Conservation (phyloP, 2,888 invertebrate species). For the Tachina fera region DNA sequence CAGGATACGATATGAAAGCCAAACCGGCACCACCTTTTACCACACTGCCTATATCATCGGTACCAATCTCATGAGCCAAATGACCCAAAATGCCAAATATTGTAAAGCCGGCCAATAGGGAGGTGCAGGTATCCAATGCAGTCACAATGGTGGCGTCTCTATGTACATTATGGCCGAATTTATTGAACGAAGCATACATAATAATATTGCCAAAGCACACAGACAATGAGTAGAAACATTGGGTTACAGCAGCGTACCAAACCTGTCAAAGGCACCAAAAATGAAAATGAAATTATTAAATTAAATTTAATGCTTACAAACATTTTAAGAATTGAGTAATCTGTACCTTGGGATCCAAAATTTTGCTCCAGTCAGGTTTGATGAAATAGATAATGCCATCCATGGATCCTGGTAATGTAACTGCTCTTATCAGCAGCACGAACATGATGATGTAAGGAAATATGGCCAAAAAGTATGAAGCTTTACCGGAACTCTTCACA, state of each 20-base stretch:
- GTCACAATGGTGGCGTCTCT: conserved; percentile 85
- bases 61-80: conserved; percentile 84
- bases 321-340: background rate
- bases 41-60: conserved; percentile 83
- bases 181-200: conserved; percentile 86
- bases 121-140: conserved; percentile 84
- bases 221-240: conserved; percentile 86
- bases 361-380: conserved; percentile 86
- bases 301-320: too few species aligned
- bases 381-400: conserved; percentile 87
- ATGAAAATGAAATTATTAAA: background rate
- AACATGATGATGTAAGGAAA: conserved; percentile 88
- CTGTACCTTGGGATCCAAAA: conserved; percentile 85
- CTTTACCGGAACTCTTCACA: conserved; percentile 87
- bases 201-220: conserved; percentile 87
- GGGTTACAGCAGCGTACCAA: conserved; percentile 87
- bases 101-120: conserved; percentile 85
- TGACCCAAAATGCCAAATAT: conserved; percentile 85
- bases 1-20: conserved; percentile 85
- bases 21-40: conserved; percentile 84
- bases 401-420: conserved; percentile 85
- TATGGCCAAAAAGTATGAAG: conserved; percentile 89
- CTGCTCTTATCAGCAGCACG: conserved; percentile 86
- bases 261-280: conserved; percentile 80
- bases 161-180: conserved; percentile 85